Base-by-base conservation (phyloP, 2,797 vertebrate genomes). In the Eurystomus glaucurus region DNA sequence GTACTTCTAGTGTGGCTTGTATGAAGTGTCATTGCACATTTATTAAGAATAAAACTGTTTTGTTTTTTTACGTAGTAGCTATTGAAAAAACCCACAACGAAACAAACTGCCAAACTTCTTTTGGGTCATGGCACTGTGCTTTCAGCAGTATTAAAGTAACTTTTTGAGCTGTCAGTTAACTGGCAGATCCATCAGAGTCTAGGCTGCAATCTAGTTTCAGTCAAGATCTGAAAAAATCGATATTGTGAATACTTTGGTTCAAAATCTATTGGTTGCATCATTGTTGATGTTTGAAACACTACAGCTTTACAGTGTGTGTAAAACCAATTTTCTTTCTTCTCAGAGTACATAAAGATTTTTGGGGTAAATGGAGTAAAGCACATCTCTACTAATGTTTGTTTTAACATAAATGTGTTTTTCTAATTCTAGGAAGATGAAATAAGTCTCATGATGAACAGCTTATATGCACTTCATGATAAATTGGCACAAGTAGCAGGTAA, bases 401-500 rank as follows among this genome's bases (percentile, higher is more conserved):
- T 86, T 92, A 88, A 95, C 37, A 10, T 70, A 66, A 85, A 81
- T 92, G 55, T 66, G 60, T 81, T 93, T 96, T 90, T 97, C 85
- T 93, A 85, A 88, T 98, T 98, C 87, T 95, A 99, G 99, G 95
- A 93, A 81, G 96, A 97, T 85, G 88, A 96, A 89, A 99, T 58
- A 98, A 98, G 97, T 98, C 98, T 95, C 83, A 99, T 99, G 96
- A 98, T 99, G 95, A 99, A 98, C 91, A 99, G 99, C 90, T 98
- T 99, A 83, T 98, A 99, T 93, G 98, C 97, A 87, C 99, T 99
- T 71, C 99, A 99, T 72, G 99, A 99, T 95, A 99, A 99, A 95
- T 97, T 99, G 98, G 99, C 99, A 85, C 97, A 98, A 85, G 98
- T 99, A 77, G 99, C 99, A 97, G 99, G 99, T 99, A 99, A 98